phyloP scores from a whole-genome alignment of 2,888 invertebrate species.

The Eueremaeus valkanovi region DNA sequence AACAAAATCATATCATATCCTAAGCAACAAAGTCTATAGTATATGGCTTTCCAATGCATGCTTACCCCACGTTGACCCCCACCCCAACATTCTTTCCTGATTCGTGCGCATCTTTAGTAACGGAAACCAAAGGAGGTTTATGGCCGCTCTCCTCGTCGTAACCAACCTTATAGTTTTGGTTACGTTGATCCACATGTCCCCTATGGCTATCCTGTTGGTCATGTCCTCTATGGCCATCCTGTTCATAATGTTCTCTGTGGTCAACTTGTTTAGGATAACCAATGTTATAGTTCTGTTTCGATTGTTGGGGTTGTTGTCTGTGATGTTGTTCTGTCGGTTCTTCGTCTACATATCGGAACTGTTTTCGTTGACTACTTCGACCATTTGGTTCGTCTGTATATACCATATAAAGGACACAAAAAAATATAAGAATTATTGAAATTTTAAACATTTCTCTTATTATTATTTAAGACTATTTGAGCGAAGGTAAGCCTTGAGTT shows the following conservation, averaged over 20 bases:
- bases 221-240: too few species aligned
- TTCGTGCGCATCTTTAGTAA: not conserved
- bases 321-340: not conserved
- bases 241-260: not conserved
- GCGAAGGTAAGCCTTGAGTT: too few species aligned
- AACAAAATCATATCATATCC: too few species aligned
- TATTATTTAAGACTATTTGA: not conserved
- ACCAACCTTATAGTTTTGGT: too few species aligned
- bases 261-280: not conserved
- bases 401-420: not conserved
- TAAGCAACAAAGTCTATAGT: too few species aligned
- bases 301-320: not conserved
- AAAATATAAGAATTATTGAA: not conserved
- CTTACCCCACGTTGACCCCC: constrained; percentile 9
- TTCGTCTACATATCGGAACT: constrained; percentile 8
- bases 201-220: too few species aligned
- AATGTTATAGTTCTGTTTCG: not conserved
- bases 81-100: not conserved
- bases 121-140: not conserved
- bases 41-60: too few species aligned
- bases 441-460: not conserved
- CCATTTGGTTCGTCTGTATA: not conserved
- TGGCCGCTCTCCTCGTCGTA: too few species aligned
- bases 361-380: not conserved
- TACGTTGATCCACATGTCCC: too few species aligned